Evolutionary conservation across 2,888 invertebrate genomes (phyloP), one percentile per base, ranked within the genome.

Genomic region (Thecocarcelia acutangulata): DNA sequence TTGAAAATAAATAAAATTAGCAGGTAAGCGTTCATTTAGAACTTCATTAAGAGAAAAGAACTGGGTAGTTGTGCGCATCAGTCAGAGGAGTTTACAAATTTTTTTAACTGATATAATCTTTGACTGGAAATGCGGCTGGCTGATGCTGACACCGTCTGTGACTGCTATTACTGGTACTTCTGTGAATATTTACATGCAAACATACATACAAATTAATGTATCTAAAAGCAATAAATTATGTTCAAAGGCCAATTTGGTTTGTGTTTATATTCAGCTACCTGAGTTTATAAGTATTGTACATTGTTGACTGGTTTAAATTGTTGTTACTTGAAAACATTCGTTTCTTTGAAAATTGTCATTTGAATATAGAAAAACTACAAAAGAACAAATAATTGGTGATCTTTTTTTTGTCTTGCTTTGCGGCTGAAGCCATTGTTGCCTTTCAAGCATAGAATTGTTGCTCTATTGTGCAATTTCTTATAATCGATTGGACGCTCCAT

Each of bases 211-310:
- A 69, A 58, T 75, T 44, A 56, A 52, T 4, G 13, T 50, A 73
- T 63, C 44, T 73, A 19, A 77, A 33, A 50, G 40, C 17, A 63
- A 77, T 77, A 81, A 73, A 73, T 81, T 81, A 44, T 73, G 44
- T 81, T 59, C 6, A 54, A 76, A 66, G 54, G 61, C 72, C 66
- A 80, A 59, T 42, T 42, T 33, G 33, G 11, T 46, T 17, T 19
- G 40, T 19, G 52, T 50, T 28, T 4, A 17, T 15, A 4, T 54
- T 15, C 40, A 13, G 52, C 42, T 75, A 61, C 75, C 64, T 52
- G 48, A 24, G 15, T 54, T 8, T 33, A 11, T 9, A 15, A 37
- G 24, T 63, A 44, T 15, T 15, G 21, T 11, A 69, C 15, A 19
- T 28, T 68, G 33, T 69, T 40, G 28, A 28, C 28, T 6, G 6